Conservation (phyloP, 1,140 invertebrate genomes). For the Magallana gigas region DNA sequence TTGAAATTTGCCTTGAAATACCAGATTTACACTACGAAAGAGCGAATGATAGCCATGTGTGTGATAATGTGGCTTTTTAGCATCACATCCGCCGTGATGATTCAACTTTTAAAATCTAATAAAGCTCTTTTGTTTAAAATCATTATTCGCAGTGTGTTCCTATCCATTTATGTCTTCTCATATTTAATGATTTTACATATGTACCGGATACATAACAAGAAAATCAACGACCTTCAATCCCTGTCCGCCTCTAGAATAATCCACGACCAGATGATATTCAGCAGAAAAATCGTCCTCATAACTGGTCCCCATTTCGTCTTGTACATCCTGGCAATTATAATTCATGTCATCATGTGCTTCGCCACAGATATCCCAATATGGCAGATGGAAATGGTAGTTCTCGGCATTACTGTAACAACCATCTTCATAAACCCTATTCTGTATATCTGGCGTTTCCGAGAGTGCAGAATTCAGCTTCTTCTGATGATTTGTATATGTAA, state of each 20-base stretch:
- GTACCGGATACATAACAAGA: conserved; percentile 4
- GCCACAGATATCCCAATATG: background rate
- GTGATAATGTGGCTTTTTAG: conserved; percentile 19
- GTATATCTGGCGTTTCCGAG: conserved; percentile 40
- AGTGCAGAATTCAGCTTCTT: conserved; percentile 41
- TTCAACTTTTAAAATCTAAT: background rate
- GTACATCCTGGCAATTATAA: background rate
- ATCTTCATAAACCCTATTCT: conserved; percentile 34
- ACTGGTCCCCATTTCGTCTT: conserved; percentile 28
- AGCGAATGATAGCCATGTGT: conserved; percentile 9
- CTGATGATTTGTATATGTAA: background rate
- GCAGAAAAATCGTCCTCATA: conserved; percentile 11
- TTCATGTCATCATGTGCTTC: background rate
- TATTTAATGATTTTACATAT: conserved; percentile 12
- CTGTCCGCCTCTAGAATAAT: conserved; percentile 22
- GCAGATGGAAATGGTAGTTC: conserved; percentile 6
- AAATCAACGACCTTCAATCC: background rate
- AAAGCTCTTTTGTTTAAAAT: conserved; percentile 38
- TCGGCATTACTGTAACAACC: background rate
- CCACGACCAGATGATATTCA: conserved; percentile 21
- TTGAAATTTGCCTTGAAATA: conserved; percentile 37
- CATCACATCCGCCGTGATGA: background rate
- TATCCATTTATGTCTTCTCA: background rate
- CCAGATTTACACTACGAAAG: conserved; percentile 21
- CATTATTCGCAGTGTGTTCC: conserved; percentile 27